Evolutionary conservation across 2,797 vertebrate genomes (phyloP), one percentile per base, ranked within the genome.

Genomic region (Enteromius treurensis): DNA sequence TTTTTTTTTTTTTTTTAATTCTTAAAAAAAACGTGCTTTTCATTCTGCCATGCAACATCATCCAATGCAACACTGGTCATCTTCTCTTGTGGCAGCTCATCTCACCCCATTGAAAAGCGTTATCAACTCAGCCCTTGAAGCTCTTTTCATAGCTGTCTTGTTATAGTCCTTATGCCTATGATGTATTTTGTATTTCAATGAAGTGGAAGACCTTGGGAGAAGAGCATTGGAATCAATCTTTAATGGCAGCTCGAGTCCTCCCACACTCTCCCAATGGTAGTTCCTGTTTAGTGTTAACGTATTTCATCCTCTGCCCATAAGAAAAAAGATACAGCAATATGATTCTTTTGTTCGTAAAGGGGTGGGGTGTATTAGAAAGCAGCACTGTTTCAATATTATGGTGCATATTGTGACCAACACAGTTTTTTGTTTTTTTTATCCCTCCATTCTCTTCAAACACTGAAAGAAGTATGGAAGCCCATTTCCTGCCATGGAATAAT

Each of bases 31-130:
- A 69, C 75, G 65, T 40, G 65, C n/a, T 17, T 42, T 76, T 86
- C 89, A 83, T 26, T 77, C 86, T 47, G 89, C 89, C 85, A 87
- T 79, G 75, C 85, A 78, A 53, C 77, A 62, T 87, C n/a, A 88
- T 90, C 88, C 85, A 86, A 73, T 76, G 87, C 10, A 75, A 92
- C 90, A 91, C 92, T 92, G 92, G 92, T 92, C 53, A 81, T 92
- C 74, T 92, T 29, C 93, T 91, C 91, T 90, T 94, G 91, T 94
- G 96, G 95, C 97, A 97, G 96, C 97, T 97, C 94, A 91, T 92
- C 88, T 13, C 90, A 87, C 90, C 83, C 89, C 89, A 89, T 92
- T 93, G 94, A 95, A 92, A 91, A 90, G 92, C 91, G 49, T 53
- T 90, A 89, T 93, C 92, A 90, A 90, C 93, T 88, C 90, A 89